Evolutionary conservation across 2,797 vertebrate genomes (phyloP).

Genomic region (Etheostoma nigrum): DNA sequence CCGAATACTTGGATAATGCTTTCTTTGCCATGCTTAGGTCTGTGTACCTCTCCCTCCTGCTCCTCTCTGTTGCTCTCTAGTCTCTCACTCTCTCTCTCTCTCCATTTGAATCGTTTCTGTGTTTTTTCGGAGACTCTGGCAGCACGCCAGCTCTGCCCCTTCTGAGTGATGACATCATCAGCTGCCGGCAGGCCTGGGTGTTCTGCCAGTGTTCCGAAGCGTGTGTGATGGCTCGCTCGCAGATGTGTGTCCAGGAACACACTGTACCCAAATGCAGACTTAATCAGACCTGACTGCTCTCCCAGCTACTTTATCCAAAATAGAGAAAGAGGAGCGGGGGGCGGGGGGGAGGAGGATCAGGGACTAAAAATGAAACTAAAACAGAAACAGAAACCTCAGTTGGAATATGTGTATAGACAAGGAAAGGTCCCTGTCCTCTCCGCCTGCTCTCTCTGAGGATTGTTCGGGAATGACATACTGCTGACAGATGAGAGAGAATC

Average conservation of each 20-base stretch:
- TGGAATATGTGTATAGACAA: slow-evolving; percentile 74
- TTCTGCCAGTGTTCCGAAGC: slow-evolving; percentile 99
- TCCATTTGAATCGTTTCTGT: slow-evolving; percentile 74
- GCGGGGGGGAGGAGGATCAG: slow-evolving; percentile 34
- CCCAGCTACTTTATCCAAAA: slow-evolving; percentile 94
- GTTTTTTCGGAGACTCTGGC: slow-evolving; percentile 82
- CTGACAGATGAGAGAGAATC: slow-evolving; percentile 73
- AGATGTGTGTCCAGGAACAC: slow-evolving; percentile 99
- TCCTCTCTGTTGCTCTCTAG: slow-evolving; percentile 49
- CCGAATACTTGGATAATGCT: slow-evolving; percentile 71
- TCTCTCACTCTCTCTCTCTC: slow-evolving; percentile 58
- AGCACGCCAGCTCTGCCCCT: slow-evolving; percentile 88
- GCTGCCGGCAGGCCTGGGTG: slow-evolving; percentile 99
- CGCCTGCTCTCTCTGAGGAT: slow-evolving; percentile 47
- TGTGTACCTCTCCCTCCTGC: slow-evolving; percentile 58
- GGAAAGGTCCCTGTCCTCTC: slow-evolving; percentile 69
- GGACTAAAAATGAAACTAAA: slow-evolving; percentile 84
- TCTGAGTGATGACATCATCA: slow-evolving; percentile 98
- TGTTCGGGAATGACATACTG: slow-evolving; percentile 70
- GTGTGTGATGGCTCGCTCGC: slow-evolving; percentile 99
- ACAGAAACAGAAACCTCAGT: slow-evolving; percentile 78
- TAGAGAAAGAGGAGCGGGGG: slow-evolving; percentile 75
- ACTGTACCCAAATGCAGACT: slow-evolving; percentile 99
- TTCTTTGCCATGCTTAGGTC: slow-evolving; percentile 66
- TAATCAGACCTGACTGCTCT: slow-evolving; percentile 98